phyloP scores from a whole-genome alignment of 1,140 invertebrate genomes.

The Berghia stephanieae region DNA sequence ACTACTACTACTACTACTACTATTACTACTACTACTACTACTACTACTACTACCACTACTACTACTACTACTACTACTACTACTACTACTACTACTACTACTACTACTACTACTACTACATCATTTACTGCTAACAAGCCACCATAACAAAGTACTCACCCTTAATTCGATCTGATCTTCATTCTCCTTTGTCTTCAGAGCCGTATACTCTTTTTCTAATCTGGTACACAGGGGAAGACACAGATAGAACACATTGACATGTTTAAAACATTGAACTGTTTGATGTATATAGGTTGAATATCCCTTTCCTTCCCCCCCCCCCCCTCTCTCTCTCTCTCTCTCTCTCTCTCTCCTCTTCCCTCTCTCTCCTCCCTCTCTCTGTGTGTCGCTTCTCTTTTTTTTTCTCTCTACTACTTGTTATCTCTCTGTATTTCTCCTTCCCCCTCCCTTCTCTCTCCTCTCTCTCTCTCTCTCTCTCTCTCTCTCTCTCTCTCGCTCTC shows the following conservation, averaged over 20 bases:
- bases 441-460: neutral
- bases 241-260: neutral
- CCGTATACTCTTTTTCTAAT: conserved; percentile 97
- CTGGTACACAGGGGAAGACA: conserved; percentile 53
- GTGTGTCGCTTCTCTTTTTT: neutral
- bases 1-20: too few species aligned
- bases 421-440: neutral
- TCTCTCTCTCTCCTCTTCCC: neutral
- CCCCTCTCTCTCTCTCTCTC: neutral
- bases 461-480: neutral
- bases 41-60: too few species aligned
- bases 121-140: too few species aligned
- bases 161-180: conserved; percentile 95
- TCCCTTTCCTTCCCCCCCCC: too few species aligned
- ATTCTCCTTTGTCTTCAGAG: conserved; percentile 96
- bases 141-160: too few species aligned
- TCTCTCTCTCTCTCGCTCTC: too few species aligned
- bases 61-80: too few species aligned
- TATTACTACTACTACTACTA: too few species aligned
- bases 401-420: neutral
- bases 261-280: neutral
- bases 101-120: too few species aligned
- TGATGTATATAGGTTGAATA: too few species aligned
- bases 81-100: too few species aligned
- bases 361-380: neutral